phyloP scores from a whole-genome alignment of 2,888 invertebrate species.

The Pseudococcus longispinus region DNA sequence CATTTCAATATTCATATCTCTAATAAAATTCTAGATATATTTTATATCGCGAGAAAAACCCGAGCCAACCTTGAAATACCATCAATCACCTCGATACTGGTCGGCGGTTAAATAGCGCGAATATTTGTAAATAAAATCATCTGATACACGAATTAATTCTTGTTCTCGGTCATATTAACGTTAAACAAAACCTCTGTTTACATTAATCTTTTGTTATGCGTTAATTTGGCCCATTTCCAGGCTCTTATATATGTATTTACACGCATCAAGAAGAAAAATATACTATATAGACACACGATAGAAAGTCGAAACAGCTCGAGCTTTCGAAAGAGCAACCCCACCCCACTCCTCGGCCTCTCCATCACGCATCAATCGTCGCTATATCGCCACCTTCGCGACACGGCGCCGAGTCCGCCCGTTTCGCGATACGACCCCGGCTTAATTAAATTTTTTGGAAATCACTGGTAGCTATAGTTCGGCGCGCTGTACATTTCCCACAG shows the following conservation, averaged over 20 bases:
- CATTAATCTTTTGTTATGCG: constrained; percentile 39
- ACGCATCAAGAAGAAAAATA: constrained; percentile 1
- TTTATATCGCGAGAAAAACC: not conserved
- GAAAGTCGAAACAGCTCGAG: too few relatives aligned
- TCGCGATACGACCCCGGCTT: not conserved
- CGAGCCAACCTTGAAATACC: not conserved
- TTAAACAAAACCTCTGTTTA: constrained; percentile 33
- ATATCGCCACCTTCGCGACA: not conserved
- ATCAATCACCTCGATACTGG: not conserved
- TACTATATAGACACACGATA: not conserved
- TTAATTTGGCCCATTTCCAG: constrained; percentile 35
- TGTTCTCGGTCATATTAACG: constrained; percentile 1
- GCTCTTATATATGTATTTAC: constrained; percentile 27
- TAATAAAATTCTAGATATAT: not conserved
- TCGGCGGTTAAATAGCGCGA: not conserved
- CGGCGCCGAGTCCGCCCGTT: not conserved
- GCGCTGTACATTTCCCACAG: constrained; percentile 39
- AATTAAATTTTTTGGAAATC: constrained; percentile 53
- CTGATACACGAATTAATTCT: constrained; percentile 3
- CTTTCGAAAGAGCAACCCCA: too few relatives aligned
- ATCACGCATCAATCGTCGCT: not conserved
- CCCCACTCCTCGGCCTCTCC: too few relatives aligned
- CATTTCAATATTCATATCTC: not conserved
- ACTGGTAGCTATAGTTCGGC: constrained; percentile 43
- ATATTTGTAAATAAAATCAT: constrained; percentile 44